phyloP scores from a whole-genome alignment of 1,140 invertebrate genomes.

The Drosophila tropicalis region DNA sequence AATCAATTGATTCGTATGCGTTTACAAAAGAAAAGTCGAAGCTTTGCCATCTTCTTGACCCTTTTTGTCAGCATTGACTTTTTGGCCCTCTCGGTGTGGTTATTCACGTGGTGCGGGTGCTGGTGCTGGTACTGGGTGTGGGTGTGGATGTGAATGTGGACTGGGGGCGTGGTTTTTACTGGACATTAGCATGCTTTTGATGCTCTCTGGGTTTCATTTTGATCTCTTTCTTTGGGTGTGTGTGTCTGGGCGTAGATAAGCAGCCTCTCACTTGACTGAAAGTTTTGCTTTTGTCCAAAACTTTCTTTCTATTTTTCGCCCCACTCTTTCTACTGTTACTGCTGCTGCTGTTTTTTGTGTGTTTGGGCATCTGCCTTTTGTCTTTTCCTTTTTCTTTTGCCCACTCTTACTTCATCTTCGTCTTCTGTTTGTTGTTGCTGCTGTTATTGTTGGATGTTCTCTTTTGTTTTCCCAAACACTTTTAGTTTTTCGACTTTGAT shows the following conservation, averaged over 20 bases:
- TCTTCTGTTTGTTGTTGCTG: slow-evolving; percentile 36
- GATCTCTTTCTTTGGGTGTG: not conserved
- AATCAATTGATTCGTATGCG: slow-evolving; percentile 79
- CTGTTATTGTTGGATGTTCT: slow-evolving; percentile 11
- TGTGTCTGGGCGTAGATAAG: slow-evolving; percentile 69
- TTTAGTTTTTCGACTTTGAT: slow-evolving; percentile 71
- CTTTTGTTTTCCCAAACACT: slow-evolving; percentile 69
- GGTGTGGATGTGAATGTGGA: slow-evolving; percentile 15
- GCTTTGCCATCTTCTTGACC: slow-evolving; percentile 43
- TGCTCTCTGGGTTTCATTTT: slow-evolving; percentile 41
- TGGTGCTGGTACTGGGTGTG: not conserved
- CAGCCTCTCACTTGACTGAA: slow-evolving; percentile 44
- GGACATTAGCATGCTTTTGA: slow-evolving; percentile 81
- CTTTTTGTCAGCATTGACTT: slow-evolving; percentile 42
- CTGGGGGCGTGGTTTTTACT: slow-evolving; percentile 47
- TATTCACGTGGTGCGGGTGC: slow-evolving; percentile 43
- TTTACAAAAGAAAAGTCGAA: slow-evolving; percentile 32
- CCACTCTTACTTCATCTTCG: slow-evolving; percentile 1
- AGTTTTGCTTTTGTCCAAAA: slow-evolving; percentile 46
- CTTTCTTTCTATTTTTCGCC: slow-evolving; percentile 26
- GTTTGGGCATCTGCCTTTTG: slow-evolving; percentile 55
- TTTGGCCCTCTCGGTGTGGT: slow-evolving; percentile 80
- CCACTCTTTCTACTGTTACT: slow-evolving; percentile 12
- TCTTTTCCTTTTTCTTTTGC: slow-evolving; percentile 55
- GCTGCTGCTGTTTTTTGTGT: slow-evolving; percentile 38